Evolutionary conservation across 2,888 invertebrate species (phyloP).

Genomic region (Epiblema foenella): DNA sequence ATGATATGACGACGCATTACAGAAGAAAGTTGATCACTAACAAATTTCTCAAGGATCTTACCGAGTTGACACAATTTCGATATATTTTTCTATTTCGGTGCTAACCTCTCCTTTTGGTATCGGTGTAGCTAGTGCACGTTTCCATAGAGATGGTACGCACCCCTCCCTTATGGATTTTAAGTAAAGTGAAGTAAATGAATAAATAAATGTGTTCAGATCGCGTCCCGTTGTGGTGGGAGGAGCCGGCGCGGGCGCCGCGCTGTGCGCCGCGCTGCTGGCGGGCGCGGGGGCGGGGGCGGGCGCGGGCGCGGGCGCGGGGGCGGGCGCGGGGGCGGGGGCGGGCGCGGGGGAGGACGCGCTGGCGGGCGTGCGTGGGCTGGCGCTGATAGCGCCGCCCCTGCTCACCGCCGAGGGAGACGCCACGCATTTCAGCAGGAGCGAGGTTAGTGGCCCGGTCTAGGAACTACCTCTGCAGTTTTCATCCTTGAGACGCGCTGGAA

Average conservation of each 20-base stretch:
- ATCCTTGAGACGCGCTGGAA: not conserved
- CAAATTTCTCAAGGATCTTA: too few species aligned
- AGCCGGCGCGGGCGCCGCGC: slow-evolving; percentile 58
- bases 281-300: slow-evolving; percentile 32
- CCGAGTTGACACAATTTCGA: too few species aligned
- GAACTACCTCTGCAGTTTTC: not conserved
- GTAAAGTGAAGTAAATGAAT: too few species aligned
- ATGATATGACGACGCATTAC: too few species aligned
- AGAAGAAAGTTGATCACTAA: too few species aligned
- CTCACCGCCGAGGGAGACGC: slow-evolving; percentile 86
- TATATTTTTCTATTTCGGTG: too few species aligned
- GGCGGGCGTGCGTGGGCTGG: slow-evolving; percentile 76
- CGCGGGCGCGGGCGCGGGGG: slow-evolving; percentile 55
- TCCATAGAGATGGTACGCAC: too few species aligned
- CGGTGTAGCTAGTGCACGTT: too few species aligned
- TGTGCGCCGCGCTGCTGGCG: slow-evolving; percentile 52
- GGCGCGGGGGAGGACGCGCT: slow-evolving; percentile 63
- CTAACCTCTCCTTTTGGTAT: too few species aligned
- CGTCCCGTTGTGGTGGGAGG: slow-evolving; percentile 58
- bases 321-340: slow-evolving; percentile 44
- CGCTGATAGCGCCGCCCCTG: slow-evolving; percentile 89
- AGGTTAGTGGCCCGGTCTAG: slow-evolving; percentile 44
- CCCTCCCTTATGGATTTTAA: too few species aligned
- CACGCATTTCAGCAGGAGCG: slow-evolving; percentile 86
- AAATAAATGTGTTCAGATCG: slow-evolving; percentile 45